phyloP scores from a whole-genome alignment of 92 coral and sea anemone genomes.

The Paragorgia papillata region DNA sequence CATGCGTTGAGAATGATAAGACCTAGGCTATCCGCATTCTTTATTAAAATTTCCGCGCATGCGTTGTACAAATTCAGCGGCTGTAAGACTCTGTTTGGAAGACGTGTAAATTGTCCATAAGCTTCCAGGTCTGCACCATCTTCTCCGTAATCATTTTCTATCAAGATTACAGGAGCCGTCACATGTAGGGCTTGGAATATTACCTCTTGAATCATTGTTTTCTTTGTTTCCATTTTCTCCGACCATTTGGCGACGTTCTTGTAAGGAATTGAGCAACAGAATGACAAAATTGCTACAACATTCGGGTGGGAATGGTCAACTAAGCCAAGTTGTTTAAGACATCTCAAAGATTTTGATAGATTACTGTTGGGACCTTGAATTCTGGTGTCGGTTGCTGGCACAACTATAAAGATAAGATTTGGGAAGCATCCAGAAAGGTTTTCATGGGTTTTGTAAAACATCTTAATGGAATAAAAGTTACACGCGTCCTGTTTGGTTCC shows the following conservation, averaged over 20 bases:
- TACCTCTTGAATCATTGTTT: neutral
- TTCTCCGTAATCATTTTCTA: neutral
- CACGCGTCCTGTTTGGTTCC: neutral
- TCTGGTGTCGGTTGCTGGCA: neutral
- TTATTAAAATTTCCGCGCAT: neutral
- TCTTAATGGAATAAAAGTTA: neutral
- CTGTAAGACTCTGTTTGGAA: neutral
- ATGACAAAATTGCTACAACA: neutral
- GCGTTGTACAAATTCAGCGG: slow-evolving; percentile 3
- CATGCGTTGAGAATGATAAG: neutral
- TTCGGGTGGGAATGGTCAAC: neutral
- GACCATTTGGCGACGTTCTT: neutral
- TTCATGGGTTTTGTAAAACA: neutral
- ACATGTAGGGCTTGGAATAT: neutral
- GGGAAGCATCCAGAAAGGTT: neutral
- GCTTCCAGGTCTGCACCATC: neutral
- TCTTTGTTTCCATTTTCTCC: neutral
- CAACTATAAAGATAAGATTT: neutral
- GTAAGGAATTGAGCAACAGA: neutral
- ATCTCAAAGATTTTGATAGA: neutral
- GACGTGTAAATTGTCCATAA: neutral
- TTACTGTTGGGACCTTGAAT: neutral
- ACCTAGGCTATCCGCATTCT: neutral
- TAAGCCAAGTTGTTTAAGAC: neutral
- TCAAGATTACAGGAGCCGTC: neutral